Conservation (phyloP, 2,797 vertebrate genomes). For the Helostoma temminkii region DNA sequence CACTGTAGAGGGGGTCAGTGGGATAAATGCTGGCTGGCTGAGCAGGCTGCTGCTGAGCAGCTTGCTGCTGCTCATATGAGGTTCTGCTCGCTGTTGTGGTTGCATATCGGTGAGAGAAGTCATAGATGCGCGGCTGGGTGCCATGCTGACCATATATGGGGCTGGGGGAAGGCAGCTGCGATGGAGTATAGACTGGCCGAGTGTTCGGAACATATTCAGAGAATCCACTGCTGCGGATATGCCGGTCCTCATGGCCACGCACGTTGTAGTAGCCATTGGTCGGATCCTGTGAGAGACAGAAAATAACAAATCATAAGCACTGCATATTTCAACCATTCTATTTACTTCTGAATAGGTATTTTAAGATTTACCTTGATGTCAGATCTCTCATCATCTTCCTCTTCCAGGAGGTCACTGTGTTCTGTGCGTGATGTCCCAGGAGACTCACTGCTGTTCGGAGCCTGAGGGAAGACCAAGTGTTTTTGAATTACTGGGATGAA, state of each 20-base stretch:
- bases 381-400: conserved; percentile 88
- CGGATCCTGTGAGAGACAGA: conserved; percentile 84
- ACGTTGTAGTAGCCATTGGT: conserved; percentile 96
- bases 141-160: conserved; percentile 86
- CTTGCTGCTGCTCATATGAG: conserved; percentile 83
- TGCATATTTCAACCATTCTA: conserved; percentile 5
- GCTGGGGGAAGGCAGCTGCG: conserved; percentile 86
- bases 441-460: conserved; percentile 91
- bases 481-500: conserved; percentile 63
- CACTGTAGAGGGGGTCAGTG: conserved; percentile 82
- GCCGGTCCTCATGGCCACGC: conserved; percentile 88
- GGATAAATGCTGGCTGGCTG: conserved; percentile 79
- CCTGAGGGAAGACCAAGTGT: conserved; percentile 79
- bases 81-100: conserved; percentile 84
- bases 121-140: conserved; percentile 85
- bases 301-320: conserved; percentile 4
- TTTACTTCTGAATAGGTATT: conserved; percentile 26
- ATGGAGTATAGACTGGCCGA: conserved; percentile 86
- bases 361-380: conserved; percentile 86
- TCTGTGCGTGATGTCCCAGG: conserved; percentile 88
- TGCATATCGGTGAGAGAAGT: conserved; percentile 87
- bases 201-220: conserved; percentile 87
- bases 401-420: conserved; percentile 90
- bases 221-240: conserved; percentile 84
- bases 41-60: conserved; percentile 76